Conservation (phyloP, 1,140 invertebrate species). For the Hycleus phaleratus region DNA sequence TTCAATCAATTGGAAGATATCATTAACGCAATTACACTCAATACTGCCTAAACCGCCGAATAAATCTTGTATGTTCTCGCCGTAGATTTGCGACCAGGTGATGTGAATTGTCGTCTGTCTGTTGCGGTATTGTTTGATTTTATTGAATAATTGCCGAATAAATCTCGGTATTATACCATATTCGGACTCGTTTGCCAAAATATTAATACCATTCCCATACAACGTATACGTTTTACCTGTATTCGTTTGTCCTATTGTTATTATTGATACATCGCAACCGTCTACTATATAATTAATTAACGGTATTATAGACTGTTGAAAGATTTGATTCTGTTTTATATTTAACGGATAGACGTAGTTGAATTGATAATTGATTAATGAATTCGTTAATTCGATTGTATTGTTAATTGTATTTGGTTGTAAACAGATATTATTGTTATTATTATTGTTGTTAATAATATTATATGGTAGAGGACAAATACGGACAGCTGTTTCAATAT, state of each 20-base stretch:
- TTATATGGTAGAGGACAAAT: constrained; percentile 26
- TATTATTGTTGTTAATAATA: constrained; percentile 10
- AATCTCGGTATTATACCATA: constrained; percentile 70
- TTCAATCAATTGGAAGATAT: constrained; percentile 40
- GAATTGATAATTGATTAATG: constrained; percentile 47
- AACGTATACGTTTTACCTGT: constrained; percentile 74
- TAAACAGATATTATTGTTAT: constrained; percentile 43
- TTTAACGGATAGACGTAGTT: constrained; percentile 53
- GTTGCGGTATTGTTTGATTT: constrained; percentile 51
- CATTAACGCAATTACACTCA: constrained; percentile 36
- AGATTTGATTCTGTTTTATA: constrained; percentile 43
- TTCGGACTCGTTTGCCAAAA: constrained; percentile 59
- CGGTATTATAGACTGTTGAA: constrained; percentile 41
- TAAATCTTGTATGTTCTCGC: constrained; percentile 38
- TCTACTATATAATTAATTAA: constrained; percentile 56
- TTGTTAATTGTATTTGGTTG: constrained; percentile 48
- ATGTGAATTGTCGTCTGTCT: constrained; percentile 53
- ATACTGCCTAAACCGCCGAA: constrained; percentile 30
- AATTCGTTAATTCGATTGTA: constrained; percentile 48
- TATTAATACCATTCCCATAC: constrained; percentile 63
- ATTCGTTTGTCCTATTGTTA: constrained; percentile 69
- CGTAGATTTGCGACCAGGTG: constrained; percentile 55
- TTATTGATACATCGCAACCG: constrained; percentile 64
- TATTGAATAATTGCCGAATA: constrained; percentile 62
- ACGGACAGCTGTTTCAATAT: constrained; percentile 36